phyloP scores from a whole-genome alignment of 2,113 vertebrate genomes.

The Periophthalmodon schlosseri region DNA sequence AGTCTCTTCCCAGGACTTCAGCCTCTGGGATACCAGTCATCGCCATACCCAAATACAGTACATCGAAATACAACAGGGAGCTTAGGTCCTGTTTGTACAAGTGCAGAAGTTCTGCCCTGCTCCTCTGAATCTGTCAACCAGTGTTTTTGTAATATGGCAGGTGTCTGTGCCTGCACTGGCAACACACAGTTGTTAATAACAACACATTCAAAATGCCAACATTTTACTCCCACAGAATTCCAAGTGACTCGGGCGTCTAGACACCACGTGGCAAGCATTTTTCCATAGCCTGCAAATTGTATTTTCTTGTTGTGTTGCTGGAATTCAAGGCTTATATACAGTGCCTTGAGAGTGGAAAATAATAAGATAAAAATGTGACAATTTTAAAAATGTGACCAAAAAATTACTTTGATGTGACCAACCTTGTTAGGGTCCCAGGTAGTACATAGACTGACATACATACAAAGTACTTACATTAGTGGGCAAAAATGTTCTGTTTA shows the following conservation, averaged over 20 bases:
- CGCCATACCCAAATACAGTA: conserved; percentile 23
- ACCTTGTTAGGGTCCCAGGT: neutral
- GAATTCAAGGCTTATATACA: conserved; percentile 51
- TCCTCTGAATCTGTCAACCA: conserved; percentile 10
- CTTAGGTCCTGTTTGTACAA: conserved; percentile 43
- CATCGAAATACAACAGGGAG: conserved; percentile 34
- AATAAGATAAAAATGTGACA: too few relatives aligned
- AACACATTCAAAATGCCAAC: conserved; percentile 9
- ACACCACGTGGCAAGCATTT: conserved; percentile 71
- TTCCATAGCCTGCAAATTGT: conserved; percentile 63
- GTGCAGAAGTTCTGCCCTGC: neutral
- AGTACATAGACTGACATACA: neutral
- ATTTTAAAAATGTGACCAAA: neutral
- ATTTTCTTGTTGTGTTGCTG: conserved; percentile 46
- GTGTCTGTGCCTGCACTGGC: conserved; percentile 4
- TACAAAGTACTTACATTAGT: neutral
- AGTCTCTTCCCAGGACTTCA: conserved; percentile 33
- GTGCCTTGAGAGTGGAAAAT: too few relatives aligned
- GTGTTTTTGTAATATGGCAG: conserved; percentile 5
- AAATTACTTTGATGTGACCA: neutral
- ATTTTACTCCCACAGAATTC: conserved; percentile 49
- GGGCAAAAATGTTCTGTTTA: neutral
- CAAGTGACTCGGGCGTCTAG: conserved; percentile 60
- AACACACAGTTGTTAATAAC: conserved; percentile 2
- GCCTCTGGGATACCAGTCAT: conserved; percentile 26